Base-by-base conservation (phyloP, 2,113 vertebrate species). In the Hepsetus odoe region DNA sequence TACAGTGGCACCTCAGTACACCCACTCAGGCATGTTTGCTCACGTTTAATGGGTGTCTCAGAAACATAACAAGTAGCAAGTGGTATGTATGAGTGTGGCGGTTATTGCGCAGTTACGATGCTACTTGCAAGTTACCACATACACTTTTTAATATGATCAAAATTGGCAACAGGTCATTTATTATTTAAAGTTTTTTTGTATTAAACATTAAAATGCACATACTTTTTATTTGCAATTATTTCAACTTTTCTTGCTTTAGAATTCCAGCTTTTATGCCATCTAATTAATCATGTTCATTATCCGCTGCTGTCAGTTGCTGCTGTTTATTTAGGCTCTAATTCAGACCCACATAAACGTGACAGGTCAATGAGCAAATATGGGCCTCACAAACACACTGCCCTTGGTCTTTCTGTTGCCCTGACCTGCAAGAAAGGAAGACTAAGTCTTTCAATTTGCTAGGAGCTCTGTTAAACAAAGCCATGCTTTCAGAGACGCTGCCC, bases 401-500 rank as follows among this genome's bases (percentile, higher is more conserved):
- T 62, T 42, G 65, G 33, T 9, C 14, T 72, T 26, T 32, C 66
- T 35, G 72, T 28, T 42, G 8, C 76, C 67, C 24, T 69, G 46
- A 61, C 58, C 84, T 80, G 76, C 77, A 82, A 85, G 81, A 78
- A 56, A 56, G 53, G 65, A 72, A 77, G 62, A 46, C 82, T 79
- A 86, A 82, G 74, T 72, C 59, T 74, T 53, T 61, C 68, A 85
- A 80, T 72, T 74, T 79, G 75, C 77, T 70, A 76, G 76, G 68
- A 62, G 56, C 61, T 42, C 42, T 42, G 68, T 69, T 84, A 88
- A 80, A 86, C 86, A 85, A 87, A 72, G 83, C 74, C 79, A 33
- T 38, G 66, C 82, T 83, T 83, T 86, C 75, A 80, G 83, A 76
- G 83, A 80, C 78, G 10, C 5, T 46, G 56, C 82, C 79, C 84